Evolutionary conservation across 2,888 invertebrate genomes (phyloP).

Genomic region (Phymatocera aterrima): DNA sequence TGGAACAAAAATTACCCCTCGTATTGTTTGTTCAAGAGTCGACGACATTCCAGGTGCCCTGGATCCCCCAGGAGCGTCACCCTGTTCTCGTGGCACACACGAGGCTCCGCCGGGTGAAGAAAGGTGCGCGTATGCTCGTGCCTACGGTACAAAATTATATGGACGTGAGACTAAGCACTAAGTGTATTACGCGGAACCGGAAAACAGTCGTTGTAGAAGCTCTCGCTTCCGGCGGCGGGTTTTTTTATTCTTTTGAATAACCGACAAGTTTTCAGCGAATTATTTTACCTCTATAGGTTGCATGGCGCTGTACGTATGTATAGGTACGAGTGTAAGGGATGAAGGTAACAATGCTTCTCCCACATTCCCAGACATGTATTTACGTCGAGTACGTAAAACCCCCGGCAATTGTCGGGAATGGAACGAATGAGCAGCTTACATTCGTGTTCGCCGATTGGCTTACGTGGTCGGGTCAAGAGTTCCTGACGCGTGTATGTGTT

Average conservation of each 20-base stretch:
- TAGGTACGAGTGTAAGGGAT: not conserved
- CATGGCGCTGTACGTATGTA: not conserved
- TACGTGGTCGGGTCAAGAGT: not conserved
- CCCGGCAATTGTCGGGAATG: not conserved
- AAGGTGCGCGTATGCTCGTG: not conserved
- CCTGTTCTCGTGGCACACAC: too few relatives aligned
- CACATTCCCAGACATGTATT: not conserved
- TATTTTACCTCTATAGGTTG: not conserved
- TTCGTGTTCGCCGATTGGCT: not conserved
- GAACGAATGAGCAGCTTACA: not conserved
- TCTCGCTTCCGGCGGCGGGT: not conserved
- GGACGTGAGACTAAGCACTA: not conserved
- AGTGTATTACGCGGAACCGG: not conserved
- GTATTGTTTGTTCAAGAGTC: not conserved
- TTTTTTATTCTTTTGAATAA: not conserved
- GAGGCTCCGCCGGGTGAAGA: not conserved
- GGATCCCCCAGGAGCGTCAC: not conserved
- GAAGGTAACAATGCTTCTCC: not conserved
- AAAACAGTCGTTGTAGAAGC: constrained; percentile 3
- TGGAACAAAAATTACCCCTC: constrained; percentile 50
- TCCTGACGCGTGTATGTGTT: not conserved
- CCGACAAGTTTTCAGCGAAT: not conserved
- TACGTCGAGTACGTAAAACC: not conserved
- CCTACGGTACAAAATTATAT: constrained; percentile 6
- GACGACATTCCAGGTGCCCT: not conserved